phyloP scores from a whole-genome alignment of 1,140 invertebrate species.

The Conus ventricosus region DNA sequence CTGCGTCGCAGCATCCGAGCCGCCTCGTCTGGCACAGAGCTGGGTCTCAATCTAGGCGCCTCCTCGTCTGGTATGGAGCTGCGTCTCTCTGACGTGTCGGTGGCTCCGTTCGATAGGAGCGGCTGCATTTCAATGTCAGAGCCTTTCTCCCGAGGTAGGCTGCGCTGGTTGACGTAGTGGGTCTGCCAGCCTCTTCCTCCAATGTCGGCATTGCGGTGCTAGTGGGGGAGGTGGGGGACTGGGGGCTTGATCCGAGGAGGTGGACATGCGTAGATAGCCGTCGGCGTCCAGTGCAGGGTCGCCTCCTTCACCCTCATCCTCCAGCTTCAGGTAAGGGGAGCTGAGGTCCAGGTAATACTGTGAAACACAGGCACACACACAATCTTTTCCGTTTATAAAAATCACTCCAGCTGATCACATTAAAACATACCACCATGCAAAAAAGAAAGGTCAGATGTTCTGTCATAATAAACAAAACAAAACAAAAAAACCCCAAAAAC shows the following conservation, averaged over 20 bases:
- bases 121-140: constrained; percentile 33
- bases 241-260: constrained; percentile 57
- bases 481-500: too few relatives aligned
- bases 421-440: too few relatives aligned
- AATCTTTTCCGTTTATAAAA: too few relatives aligned
- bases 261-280: constrained; percentile 67
- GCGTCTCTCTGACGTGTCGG: constrained; percentile 41
- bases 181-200: constrained; percentile 29
- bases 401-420: too few relatives aligned
- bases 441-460: too few relatives aligned
- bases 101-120: constrained; percentile 31
- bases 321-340: constrained; percentile 57
- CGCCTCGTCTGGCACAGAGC: constrained; percentile 29
- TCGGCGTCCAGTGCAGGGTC: constrained; percentile 42
- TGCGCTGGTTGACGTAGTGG: constrained; percentile 51
- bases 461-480: too few relatives aligned
- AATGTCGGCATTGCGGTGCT: constrained; percentile 23
- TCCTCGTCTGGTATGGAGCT: constrained; percentile 36
- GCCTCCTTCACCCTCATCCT: constrained; percentile 41
- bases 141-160: constrained; percentile 25
- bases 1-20: constrained; percentile 14
- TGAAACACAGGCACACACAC: too few relatives aligned
- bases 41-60: constrained; percentile 43
- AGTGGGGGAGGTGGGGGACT: constrained; percentile 55
- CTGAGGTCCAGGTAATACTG: constrained; percentile 66